phyloP scores from a whole-genome alignment of 2,113 vertebrate genomes.

The Chitala chitala region DNA sequence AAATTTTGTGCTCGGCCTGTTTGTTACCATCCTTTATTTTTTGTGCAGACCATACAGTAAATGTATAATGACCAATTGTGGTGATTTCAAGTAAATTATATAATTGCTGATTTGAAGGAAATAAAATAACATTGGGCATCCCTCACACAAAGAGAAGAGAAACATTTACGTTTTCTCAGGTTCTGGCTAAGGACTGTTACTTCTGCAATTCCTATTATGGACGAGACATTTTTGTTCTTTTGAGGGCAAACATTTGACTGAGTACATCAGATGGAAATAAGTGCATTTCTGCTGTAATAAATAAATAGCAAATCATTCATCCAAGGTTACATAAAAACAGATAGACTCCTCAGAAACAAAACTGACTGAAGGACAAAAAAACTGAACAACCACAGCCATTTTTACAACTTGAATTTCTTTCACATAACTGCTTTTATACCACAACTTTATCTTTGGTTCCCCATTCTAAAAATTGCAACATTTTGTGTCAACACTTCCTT shows the following conservation, averaged over 20 bases:
- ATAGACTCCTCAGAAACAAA: slow-evolving; percentile 59
- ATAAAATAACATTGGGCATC: too few species aligned
- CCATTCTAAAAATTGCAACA: slow-evolving; percentile 78
- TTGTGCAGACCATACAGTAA: too few species aligned
- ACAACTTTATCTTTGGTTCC: slow-evolving; percentile 74
- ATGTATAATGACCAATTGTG: too few species aligned
- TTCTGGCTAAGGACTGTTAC: neutral
- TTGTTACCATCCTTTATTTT: too few species aligned
- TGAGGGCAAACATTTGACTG: too few species aligned
- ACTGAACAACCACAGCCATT: slow-evolving; percentile 64
- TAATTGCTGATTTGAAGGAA: too few species aligned
- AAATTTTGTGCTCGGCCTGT: too few species aligned
- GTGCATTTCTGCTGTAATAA: neutral
- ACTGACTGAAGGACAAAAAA: slow-evolving; percentile 67
- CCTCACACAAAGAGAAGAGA: too few species aligned
- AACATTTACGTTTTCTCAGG: too few species aligned
- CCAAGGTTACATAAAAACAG: neutral
- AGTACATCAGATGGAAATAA: too few species aligned
- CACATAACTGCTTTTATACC: slow-evolving; percentile 88
- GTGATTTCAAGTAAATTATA: too few species aligned
- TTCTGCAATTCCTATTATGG: neutral
- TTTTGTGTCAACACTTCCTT: slow-evolving; percentile 83
- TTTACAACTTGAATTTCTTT: slow-evolving; percentile 79
- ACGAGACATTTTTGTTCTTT: neutral
- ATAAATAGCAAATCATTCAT: neutral